These are phyloP conservation scores for Crotophaga sulcirostris DNA, from an alignment of 2,113 vertebrate genomes.

Conservation along the genomic window DNA sequence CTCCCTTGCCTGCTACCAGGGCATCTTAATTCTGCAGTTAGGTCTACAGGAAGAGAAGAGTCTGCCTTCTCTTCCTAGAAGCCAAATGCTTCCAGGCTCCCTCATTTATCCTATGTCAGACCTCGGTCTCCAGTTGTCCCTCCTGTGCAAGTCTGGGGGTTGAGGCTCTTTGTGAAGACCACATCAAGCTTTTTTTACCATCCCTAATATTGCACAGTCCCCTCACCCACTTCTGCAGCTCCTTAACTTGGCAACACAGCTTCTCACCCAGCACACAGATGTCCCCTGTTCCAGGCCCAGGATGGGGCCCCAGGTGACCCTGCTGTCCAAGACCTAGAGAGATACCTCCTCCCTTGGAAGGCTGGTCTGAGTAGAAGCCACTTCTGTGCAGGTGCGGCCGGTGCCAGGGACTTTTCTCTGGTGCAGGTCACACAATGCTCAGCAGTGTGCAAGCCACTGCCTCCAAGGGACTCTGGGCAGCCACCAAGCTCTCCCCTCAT, in stretches of 20 bases:
- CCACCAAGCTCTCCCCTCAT: not conserved
- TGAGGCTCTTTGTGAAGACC: not conserved
- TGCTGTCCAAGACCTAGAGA: not conserved
- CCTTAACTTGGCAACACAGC: too few relatives aligned
- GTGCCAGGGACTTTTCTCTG: too few relatives aligned
- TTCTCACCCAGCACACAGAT: not conserved
- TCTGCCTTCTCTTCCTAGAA: not conserved
- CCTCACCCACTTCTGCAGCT: not conserved
- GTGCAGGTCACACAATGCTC: too few relatives aligned
- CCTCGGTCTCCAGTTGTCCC: not conserved
- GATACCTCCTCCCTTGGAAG: not conserved
- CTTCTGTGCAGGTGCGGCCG: rapidly evolving
- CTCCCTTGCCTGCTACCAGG: not conserved
- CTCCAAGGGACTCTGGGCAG: not conserved
- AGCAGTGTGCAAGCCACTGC: not conserved
- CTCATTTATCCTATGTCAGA: too few relatives aligned
- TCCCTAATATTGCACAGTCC: not conserved
- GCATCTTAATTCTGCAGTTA: not conserved
- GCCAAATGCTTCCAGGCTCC: not conserved
- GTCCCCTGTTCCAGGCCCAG: not conserved
- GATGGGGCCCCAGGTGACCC: rapidly evolving
- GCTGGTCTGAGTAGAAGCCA: rapidly evolving
- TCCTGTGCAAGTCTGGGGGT: not conserved
- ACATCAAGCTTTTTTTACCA: too few relatives aligned
- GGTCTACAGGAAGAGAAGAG: not conserved